Percentiles rank a stretch among this genome's conserved stretches.
phyloP scores from a whole-genome alignment of 2,797 vertebrate species.

The Phylloscopus collybita region DNA sequence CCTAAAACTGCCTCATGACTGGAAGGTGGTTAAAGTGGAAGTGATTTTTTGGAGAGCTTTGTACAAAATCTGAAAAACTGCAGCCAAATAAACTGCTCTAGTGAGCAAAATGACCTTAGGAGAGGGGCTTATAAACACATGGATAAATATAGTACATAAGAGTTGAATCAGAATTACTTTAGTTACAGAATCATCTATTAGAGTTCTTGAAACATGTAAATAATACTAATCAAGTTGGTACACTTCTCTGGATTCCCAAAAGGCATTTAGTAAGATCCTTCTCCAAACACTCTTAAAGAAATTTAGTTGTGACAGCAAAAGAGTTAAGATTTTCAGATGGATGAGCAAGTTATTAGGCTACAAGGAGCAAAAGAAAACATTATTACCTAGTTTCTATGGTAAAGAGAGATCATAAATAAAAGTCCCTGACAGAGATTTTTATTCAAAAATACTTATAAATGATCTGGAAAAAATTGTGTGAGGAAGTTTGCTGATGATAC shows the following conservation, averaged over 20 bases:
- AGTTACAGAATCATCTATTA: neutral
- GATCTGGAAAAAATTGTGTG: neutral
- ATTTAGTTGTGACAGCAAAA: neutral
- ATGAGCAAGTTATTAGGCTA: neutral
- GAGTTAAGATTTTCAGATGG: neutral
- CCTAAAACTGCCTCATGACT: neutral
- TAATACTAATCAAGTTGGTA: neutral
- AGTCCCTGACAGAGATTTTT: neutral
- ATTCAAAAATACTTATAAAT: neutral
- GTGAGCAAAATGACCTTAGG: neutral
- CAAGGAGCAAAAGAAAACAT: neutral
- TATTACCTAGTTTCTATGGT: neutral
- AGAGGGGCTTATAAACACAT: neutral
- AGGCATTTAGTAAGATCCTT: neutral
- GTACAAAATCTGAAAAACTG: neutral
- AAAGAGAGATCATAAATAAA: neutral
- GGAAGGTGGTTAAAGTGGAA: neutral
- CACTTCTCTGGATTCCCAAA: neutral
- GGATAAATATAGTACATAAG: neutral
- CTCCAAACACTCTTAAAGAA: neutral
- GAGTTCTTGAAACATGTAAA: neutral
- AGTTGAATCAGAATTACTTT: neutral
- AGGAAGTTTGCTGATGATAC: neutral
- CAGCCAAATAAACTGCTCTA: neutral
- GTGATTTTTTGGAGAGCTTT: neutral